Conservation (phyloP, 2,797 vertebrate genomes). For the Leptoclinus maculatus region DNA sequence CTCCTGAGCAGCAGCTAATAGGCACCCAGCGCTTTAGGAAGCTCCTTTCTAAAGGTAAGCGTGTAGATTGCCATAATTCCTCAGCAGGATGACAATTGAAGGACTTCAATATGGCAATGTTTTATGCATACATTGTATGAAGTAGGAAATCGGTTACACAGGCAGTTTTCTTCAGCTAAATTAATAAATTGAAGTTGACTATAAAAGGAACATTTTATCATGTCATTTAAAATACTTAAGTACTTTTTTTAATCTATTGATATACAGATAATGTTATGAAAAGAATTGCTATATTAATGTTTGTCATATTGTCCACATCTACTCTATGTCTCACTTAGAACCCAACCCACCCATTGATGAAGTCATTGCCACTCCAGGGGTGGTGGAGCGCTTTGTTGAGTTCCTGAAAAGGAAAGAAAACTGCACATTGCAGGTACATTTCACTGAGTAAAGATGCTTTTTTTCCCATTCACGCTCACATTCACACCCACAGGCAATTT, state of each 20-base stretch:
- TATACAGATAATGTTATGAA: not conserved
- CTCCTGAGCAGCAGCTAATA: constrained; percentile 95
- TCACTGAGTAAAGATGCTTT: not conserved
- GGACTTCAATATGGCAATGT: not conserved
- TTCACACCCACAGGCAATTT: not conserved
- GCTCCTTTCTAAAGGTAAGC: constrained; percentile 96
- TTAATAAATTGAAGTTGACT: not conserved
- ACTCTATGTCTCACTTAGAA: constrained; percentile 79
- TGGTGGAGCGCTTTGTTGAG: constrained; percentile 96
- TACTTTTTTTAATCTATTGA: not conserved
- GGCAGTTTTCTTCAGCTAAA: not conserved
- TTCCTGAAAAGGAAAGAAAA: constrained; percentile 96
- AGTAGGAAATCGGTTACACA: not conserved
- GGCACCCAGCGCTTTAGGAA: constrained; percentile 98
- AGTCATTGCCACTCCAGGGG: constrained; percentile 94
- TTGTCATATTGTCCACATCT: not conserved
- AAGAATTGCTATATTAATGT: not conserved
- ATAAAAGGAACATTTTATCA: not conserved
- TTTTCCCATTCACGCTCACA: not conserved
- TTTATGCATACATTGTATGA: not conserved
- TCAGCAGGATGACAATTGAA: not conserved
- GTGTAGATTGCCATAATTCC: not conserved
- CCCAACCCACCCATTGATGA: constrained; percentile 98
- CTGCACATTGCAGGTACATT: constrained; percentile 93
- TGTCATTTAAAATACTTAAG: not conserved